Base-by-base conservation (phyloP, 1,140 invertebrate genomes). In the Scaptomyza graminum region DNA sequence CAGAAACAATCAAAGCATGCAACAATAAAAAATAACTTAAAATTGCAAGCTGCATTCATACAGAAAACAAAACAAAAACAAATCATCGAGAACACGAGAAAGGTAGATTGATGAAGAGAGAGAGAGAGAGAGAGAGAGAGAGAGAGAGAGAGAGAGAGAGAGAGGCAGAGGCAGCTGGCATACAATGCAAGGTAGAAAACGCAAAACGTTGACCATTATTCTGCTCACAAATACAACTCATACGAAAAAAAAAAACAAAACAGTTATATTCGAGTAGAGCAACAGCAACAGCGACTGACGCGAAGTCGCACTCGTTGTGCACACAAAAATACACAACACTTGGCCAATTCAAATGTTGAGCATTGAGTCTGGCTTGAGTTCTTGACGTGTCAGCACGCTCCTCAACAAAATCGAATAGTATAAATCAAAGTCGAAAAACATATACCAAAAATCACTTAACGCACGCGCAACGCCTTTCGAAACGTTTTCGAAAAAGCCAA, bases 311-410 rank as follows among this genome's bases (percentile, higher is more conserved):
- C 7, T 41, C 12, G 12, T 12, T 41, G 37, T 41, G 12, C 78
- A 59, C 68, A 64, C 63, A 73, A n/a, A n/a, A n/a, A 9, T 34
- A 41, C 37, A 3, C 37, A 0, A 51, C 52, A 79, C 74, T 87
- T 87, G 68, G 83, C 83, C 83, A 88, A 76, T 72, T 88, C 75
- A 62, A 55, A 72, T 56, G 63, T 63, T 56, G 47, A 64, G 71
- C 77, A 85, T 70, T 90, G 85, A 90, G 85, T 90, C 85, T 85
- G 72, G 67, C 63, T 90, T 82, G 63, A 76, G 85, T 90, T 85
- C 85, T 90, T 84, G 85, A 68, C 77, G 85, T 54, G 85, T 71
- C 67, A 71, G 65, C 68, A 71, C 84, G 74, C 79, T 82, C 37
- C 60, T 25, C 39, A 39, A 59, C 39, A 43, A 28, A 16, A 8